phyloP scores from a whole-genome alignment of 1,140 invertebrate genomes.

The Telenomus remus region DNA sequence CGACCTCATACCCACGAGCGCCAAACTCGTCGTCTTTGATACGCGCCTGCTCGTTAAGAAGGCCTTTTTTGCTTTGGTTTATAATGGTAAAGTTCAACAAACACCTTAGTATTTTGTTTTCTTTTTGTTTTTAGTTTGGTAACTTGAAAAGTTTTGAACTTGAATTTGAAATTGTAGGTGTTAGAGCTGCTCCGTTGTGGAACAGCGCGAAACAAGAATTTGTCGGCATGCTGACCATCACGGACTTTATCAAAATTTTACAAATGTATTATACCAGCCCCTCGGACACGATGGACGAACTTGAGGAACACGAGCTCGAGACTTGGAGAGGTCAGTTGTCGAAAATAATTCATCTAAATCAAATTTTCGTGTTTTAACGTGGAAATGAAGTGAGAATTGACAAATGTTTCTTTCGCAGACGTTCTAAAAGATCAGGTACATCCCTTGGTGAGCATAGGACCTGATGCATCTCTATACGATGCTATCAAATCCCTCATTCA shows the following conservation, averaged over 20 bases:
- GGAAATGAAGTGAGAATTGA: too few relatives aligned
- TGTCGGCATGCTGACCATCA: conserved; percentile 99
- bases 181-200: conserved; percentile 98
- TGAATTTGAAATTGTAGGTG: conserved; percentile 78
- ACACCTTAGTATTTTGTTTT: too few relatives aligned
- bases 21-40: conserved; percentile 99
- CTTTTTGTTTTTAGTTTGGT: too few relatives aligned
- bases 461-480: conserved; percentile 93
- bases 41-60: conserved; percentile 99
- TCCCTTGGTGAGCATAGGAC: conserved; percentile 90
- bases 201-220: conserved; percentile 93
- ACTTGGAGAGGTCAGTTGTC: conserved; percentile 90
- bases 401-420: conserved; percentile 77
- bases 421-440: conserved; percentile 88
- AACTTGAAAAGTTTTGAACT: too few relatives aligned
- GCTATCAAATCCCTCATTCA: conserved; percentile 94
- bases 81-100: conserved; percentile 88
- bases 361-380: too few relatives aligned
- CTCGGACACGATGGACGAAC: conserved; percentile 92
- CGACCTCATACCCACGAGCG: conserved; percentile 98
- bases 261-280: conserved; percentile 98
- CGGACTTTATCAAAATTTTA: conserved; percentile 99
- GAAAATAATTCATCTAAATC: background rate
- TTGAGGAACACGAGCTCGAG: conserved; percentile 97
- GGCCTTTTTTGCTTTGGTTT: conserved; percentile 98